Evolutionary conservation across 2,797 vertebrate genomes (phyloP).

Genomic region (Sebastes diaconus): DNA sequence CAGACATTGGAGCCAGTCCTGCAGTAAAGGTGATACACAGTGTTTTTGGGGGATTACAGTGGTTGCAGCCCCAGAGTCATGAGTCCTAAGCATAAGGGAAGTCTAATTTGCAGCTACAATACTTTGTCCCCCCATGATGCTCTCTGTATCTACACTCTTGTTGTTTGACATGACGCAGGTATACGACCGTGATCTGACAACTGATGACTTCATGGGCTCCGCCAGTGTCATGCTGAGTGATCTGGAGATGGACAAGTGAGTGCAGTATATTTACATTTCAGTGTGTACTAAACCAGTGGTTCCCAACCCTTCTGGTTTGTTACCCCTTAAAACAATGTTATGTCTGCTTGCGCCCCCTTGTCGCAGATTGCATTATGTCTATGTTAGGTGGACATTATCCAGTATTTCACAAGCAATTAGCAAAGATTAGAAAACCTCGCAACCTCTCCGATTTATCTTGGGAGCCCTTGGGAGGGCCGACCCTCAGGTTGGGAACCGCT

Average conservation of each 20-base stretch:
- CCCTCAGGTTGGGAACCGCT: no score
- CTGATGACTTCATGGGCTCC: constrained; percentile 97
- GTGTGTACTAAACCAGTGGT: not conserved
- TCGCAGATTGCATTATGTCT: not conserved
- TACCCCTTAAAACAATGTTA: not conserved
- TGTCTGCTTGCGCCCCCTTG: not conserved
- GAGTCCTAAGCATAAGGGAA: not conserved
- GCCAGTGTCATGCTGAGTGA: constrained; percentile 83
- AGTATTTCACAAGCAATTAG: not conserved
- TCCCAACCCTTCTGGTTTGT: not conserved
- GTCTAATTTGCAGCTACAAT: not conserved
- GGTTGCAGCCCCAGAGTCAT: not conserved
- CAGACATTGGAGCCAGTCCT: not conserved
- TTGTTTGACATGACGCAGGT: constrained; percentile 77
- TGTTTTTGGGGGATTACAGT: not conserved
- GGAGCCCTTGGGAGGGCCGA: no score
- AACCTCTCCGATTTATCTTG: no score
- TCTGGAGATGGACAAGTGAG: constrained; percentile 91
- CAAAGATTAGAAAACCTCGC: not conserved
- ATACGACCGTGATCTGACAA: constrained; percentile 94
- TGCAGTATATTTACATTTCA: not conserved
- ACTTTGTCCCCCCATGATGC: not conserved
- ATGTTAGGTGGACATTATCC: not conserved
- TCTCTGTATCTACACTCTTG: not conserved
- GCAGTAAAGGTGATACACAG: not conserved